Evolutionary conservation across 2,113 vertebrate genomes (phyloP).

Genomic region (Takifugu flavidus): DNA sequence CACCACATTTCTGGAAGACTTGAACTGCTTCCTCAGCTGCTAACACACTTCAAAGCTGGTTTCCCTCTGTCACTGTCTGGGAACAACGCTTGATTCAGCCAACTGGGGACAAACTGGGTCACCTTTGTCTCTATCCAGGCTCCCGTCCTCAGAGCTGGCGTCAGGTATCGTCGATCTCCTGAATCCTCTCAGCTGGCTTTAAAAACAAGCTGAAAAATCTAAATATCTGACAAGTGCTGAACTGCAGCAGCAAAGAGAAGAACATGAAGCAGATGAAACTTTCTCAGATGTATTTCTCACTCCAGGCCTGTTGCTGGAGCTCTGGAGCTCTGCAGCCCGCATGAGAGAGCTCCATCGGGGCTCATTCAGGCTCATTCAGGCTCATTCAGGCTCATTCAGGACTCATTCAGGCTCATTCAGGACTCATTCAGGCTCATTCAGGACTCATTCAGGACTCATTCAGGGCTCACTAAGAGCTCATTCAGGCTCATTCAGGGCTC

Average conservation of each 20-base stretch:
- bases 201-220: no score
- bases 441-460: no score
- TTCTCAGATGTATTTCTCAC: constrained; percentile 5
- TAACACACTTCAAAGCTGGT: not conserved
- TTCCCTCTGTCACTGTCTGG: constrained; percentile 12
- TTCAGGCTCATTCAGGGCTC: no score
- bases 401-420: no score
- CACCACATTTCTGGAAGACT: not conserved
- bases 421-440: no score
- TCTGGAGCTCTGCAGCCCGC: constrained; percentile 2
- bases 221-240: not conserved
- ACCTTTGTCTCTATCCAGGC: constrained; percentile 1
- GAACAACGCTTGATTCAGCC: constrained; percentile 52
- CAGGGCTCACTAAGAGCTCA: no score
- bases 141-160: no score
- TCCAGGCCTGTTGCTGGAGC: not conserved
- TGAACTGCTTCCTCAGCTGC: no score
- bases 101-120: constrained; percentile 36
- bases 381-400: no score
- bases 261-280: not conserved
- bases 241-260: constrained; percentile 4
- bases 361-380: no score
- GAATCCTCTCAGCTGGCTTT: no score
- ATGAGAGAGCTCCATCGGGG: constrained; percentile 7
- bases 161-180: no score